Conservation (phyloP, 2,888 invertebrate genomes). For the Tromatobia lineatoria region DNA sequence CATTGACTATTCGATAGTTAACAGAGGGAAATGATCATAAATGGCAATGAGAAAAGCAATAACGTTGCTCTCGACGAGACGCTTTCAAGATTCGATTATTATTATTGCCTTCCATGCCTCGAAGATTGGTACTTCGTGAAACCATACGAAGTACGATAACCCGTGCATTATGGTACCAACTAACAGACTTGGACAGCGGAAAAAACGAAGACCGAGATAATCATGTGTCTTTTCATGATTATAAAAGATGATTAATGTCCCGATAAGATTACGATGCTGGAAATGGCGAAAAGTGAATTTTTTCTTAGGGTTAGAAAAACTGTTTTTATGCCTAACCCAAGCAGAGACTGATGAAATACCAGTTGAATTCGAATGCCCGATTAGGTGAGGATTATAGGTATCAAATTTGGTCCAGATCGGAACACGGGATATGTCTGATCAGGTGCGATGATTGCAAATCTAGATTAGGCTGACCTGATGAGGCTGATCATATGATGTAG, state of each 20-base stretch:
- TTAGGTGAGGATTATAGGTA: too few species aligned
- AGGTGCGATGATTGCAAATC: too few species aligned
- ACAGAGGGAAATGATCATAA: conserved; percentile 62
- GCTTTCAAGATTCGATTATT: conserved; percentile 72
- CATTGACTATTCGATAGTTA: conserved; percentile 32
- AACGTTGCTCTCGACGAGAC: conserved; percentile 70
- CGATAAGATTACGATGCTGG: too few species aligned
- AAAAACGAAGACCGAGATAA: background rate
- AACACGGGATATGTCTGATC: too few species aligned
- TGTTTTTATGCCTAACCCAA: background rate
- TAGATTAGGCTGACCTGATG: too few species aligned
- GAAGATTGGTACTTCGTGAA: conserved; percentile 5
- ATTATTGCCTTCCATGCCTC: conserved; percentile 66
- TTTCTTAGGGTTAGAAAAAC: too few species aligned
- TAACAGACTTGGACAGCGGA: background rate
- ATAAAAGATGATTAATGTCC: too few species aligned
- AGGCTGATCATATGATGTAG: too few species aligned
- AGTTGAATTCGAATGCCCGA: too few species aligned
- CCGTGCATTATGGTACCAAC: background rate
- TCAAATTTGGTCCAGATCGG: too few species aligned
- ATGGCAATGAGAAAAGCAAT: conserved; percentile 71
- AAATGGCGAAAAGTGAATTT: too few species aligned
- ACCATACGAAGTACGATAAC: background rate
- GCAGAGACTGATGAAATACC: background rate
- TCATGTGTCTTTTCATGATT: too few species aligned